A percentile compares a stretch with the other conserved stretches of the same genome.
phyloP scores from a whole-genome alignment of 2,797 vertebrate genomes.

The Pempheris klunzingeri region DNA sequence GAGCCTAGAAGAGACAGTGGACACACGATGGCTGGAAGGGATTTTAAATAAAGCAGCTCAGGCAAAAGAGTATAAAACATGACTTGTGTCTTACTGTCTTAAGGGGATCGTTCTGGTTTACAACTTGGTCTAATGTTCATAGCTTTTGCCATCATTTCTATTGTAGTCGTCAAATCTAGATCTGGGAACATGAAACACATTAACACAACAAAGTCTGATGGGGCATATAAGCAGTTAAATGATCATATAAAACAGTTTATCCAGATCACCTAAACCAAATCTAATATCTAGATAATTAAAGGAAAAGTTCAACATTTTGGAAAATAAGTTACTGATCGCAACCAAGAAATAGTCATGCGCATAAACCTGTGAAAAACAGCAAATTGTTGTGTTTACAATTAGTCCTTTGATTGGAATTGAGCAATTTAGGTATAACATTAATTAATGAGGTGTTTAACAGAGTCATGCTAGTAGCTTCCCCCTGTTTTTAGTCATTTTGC shows the following conservation, averaged over 20 bases:
- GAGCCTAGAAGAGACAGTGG: conserved; percentile 7
- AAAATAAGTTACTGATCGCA: not conserved
- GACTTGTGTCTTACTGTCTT: conserved; percentile 7
- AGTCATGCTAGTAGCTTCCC: not conserved
- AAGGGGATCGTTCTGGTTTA: conserved; percentile 4
- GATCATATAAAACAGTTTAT: not conserved
- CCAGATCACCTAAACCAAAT: not conserved
- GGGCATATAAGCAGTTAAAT: not conserved
- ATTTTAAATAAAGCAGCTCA: conserved; percentile 26
- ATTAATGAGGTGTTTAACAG: not conserved
- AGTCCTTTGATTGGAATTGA: not conserved
- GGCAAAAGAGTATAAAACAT: conserved; percentile 3
- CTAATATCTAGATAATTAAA: not conserved
- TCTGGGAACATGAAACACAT: not conserved
- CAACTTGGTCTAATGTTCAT: not conserved
- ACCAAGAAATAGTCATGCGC: not conserved
- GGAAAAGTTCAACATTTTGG: not conserved
- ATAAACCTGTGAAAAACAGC: not conserved
- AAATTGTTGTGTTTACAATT: not conserved
- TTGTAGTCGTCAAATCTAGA: not conserved
- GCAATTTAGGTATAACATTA: no score
- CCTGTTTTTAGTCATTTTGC: not conserved
- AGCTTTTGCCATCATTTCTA: not conserved
- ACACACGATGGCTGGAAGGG: not conserved
- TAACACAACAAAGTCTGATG: not conserved